Base-by-base conservation (phyloP, 1,140 invertebrate species). In the Contarinia nasturtii region DNA sequence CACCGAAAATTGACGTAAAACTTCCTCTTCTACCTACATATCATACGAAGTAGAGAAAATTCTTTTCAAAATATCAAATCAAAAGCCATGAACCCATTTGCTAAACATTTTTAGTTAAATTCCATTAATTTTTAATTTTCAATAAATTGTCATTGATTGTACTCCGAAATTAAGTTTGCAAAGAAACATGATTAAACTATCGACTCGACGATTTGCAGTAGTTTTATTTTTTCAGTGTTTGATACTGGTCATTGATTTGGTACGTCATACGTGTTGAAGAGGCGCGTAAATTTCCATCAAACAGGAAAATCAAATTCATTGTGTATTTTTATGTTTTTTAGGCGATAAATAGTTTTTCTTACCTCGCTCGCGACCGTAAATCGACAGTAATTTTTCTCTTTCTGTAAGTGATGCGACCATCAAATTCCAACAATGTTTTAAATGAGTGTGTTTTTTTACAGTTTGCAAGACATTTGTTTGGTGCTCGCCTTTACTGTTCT, bases 401-500 rank as follows among this genome's bases (percentile, higher is more conserved):
- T 50, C 51, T 63, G 60, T 63, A 42, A 60, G 60, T 61, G 22
- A n/a, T n/a, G 40, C 11, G 21, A 11, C 1, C 20, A 3, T 7
- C 45, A 2, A 37, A 36, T 1, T 2, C 2, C 12, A 48, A 14
- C 17, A 18, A 42, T 43, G 20, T 21, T 33, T n/a, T 5, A 14
- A 48, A 17, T 41, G 2, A 41, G 11, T 18, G n/a, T 50, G 46
- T 20, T 49, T 17, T 22, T 54, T 67, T 69, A 51, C 51, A 82
- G 80, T 46, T 68, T 74, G 51, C 79, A 82, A 65, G 78, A 81
- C 57, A 67, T 78, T 41, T 77, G 75, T 53, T 64, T 80, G 2
- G 71, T 82, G 34, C 60, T 77, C 22, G 71, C 77, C 7, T 62
- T 82, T 43, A 71, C 76, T 1, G 59, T 74, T 34, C 67, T 81